These are phyloP conservation scores for Emberiza fucata DNA, from an alignment of 2,113 vertebrate species.

Conservation along the genomic window DNA sequence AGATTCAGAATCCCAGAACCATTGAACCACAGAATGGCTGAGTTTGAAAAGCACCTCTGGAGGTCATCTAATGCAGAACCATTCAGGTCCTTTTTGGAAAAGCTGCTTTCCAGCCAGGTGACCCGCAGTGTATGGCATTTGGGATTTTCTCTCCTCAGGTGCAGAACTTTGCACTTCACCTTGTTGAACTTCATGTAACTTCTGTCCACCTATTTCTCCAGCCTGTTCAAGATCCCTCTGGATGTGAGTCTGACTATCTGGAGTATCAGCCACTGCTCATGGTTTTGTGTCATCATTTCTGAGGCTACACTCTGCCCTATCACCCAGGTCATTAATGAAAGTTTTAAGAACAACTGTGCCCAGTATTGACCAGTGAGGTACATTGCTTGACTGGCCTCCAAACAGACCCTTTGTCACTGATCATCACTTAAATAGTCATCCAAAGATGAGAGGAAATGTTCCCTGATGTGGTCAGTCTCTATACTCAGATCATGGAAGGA, in stretches of 20 bases:
- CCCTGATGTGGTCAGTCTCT: background rate
- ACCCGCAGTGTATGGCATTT: background rate
- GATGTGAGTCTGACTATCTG: background rate
- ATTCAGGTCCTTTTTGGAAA: background rate
- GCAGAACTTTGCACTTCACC: background rate
- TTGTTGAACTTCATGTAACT: background rate
- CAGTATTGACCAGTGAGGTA: rapidly evolving
- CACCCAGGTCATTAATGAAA: background rate
- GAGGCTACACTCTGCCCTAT: background rate
- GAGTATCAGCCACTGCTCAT: background rate
- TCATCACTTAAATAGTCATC: background rate
- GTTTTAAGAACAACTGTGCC: background rate
- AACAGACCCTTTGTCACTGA: background rate
- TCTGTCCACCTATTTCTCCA: background rate
- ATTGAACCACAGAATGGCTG: background rate
- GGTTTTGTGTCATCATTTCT: background rate
- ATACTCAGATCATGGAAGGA: background rate
- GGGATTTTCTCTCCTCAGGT: background rate
- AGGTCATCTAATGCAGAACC: background rate
- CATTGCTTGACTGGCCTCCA: background rate
- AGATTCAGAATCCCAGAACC: background rate
- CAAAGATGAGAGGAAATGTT: background rate
- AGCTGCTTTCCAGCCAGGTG: background rate
- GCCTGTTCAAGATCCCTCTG: background rate
- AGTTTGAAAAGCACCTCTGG: background rate